Evolutionary conservation across 2,888 invertebrate species (phyloP).

Genomic region (Lamellibrachia satsuma): DNA sequence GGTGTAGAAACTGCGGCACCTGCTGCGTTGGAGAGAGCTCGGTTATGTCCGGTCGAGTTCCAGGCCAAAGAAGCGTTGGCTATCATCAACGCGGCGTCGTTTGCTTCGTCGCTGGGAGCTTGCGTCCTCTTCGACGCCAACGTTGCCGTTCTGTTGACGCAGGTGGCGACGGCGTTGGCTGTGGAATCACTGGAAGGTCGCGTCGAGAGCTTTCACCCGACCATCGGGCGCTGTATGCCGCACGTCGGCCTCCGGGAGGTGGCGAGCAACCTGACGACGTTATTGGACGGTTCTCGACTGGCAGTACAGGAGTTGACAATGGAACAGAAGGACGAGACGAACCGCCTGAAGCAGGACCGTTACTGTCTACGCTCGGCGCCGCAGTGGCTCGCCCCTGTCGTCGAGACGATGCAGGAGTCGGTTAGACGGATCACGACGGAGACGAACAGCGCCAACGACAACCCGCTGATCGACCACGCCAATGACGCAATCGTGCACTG

Average conservation of each 20-base stretch:
- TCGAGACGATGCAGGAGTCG: slow-evolving; percentile 39
- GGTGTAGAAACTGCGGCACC: slow-evolving; percentile 31
- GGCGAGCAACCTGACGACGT: slow-evolving; percentile 34
- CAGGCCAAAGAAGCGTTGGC: slow-evolving; percentile 49
- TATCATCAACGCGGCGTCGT: slow-evolving; percentile 44
- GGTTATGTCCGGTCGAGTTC: slow-evolving; percentile 41
- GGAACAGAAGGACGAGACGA: slow-evolving; percentile 31
- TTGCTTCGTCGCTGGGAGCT: slow-evolving; percentile 42
- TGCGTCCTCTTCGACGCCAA: slow-evolving; percentile 39
- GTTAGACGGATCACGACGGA: slow-evolving; percentile 37
- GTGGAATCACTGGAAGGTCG: slow-evolving; percentile 32
- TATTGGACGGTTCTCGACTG: slow-evolving; percentile 38
- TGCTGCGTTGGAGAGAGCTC: slow-evolving; percentile 40
- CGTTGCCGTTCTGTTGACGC: slow-evolving; percentile 40
- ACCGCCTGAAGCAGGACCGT: slow-evolving; percentile 43
- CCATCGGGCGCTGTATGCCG: slow-evolving; percentile 41
- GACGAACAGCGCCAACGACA: slow-evolving; percentile 46
- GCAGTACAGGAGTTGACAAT: slow-evolving; percentile 31
- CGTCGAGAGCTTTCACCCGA: slow-evolving; percentile 43
- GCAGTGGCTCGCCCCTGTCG: slow-evolving; percentile 44
- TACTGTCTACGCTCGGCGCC: slow-evolving; percentile 44
- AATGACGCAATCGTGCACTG: slow-evolving; percentile 40
- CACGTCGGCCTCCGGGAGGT: slow-evolving; percentile 42
- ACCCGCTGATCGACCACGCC: slow-evolving; percentile 45
- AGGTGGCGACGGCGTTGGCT: slow-evolving; percentile 29